phyloP scores from a whole-genome alignment of 2,888 invertebrate species.

The Pteria penguin region DNA sequence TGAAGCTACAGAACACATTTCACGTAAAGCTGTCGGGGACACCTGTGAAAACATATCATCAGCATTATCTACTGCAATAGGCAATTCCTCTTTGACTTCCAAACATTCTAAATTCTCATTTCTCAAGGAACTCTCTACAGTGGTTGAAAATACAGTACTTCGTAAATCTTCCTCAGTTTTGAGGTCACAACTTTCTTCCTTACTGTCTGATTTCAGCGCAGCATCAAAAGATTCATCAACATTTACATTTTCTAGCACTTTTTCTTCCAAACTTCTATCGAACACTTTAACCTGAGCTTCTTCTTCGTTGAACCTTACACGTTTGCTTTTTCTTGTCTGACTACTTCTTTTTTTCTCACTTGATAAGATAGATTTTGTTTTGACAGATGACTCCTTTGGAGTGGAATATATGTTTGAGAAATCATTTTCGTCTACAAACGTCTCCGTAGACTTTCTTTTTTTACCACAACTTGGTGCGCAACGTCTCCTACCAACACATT shows the following conservation, averaged over 20 bases:
- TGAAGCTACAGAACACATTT: slow-evolving; percentile 57
- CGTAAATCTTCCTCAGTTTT: neutral
- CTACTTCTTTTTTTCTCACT: slow-evolving; percentile 41
- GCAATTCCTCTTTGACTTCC: neutral
- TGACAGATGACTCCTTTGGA: slow-evolving; percentile 28
- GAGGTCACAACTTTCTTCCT: neutral
- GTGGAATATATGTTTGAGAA: slow-evolving; percentile 18
- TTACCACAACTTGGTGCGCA: slow-evolving; percentile 45
- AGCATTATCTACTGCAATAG: neutral
- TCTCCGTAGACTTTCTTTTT: slow-evolving; percentile 16
- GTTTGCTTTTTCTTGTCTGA: slow-evolving; percentile 16
- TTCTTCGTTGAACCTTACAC: slow-evolving; percentile 16
- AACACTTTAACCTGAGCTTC: neutral
- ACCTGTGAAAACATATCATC: slow-evolving; percentile 65
- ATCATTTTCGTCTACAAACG: neutral
- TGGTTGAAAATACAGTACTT: neutral
- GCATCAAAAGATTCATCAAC: neutral
- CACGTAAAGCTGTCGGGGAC: slow-evolving; percentile 52
- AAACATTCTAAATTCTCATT: neutral
- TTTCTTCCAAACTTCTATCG: neutral
- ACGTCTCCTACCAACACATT: slow-evolving; percentile 47
- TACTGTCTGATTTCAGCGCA: neutral
- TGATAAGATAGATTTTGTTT: slow-evolving; percentile 53
- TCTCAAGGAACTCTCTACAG: neutral
- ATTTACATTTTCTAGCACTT: neutral